Conservation (phyloP, 2,888 invertebrate genomes). For the Trichogramma evanescens region DNA sequence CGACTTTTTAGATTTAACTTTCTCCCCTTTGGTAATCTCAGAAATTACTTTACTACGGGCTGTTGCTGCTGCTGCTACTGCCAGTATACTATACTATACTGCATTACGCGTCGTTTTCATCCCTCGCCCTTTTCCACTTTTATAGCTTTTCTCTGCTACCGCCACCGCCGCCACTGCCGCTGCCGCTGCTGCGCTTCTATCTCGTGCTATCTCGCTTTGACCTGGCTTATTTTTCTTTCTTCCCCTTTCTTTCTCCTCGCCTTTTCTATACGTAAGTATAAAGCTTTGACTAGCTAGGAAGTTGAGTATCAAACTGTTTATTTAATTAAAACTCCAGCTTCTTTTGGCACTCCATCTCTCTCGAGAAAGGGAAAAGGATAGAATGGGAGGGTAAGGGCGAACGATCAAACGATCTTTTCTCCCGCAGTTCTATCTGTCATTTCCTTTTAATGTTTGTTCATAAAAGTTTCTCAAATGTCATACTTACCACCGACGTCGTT, state of each 20-base stretch:
- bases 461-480: slow-evolving; percentile 1
- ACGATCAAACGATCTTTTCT: too few species aligned
- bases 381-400: too few species aligned
- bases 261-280: not conserved
- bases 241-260: not conserved
- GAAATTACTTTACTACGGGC: slow-evolving; percentile 16
- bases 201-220: not conserved
- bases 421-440: too few species aligned
- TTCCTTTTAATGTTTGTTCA: not conserved
- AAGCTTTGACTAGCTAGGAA: not conserved
- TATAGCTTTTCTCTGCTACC: too few species aligned
- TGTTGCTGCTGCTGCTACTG: not conserved
- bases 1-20: slow-evolving; percentile 7
- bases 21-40: slow-evolving; percentile 14
- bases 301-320: slow-evolving; percentile 12
- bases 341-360: not conserved
- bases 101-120: too few species aligned
- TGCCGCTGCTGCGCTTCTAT: not conserved
- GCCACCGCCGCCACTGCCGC: not conserved
- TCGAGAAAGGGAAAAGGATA: too few species aligned
- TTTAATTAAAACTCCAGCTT: slow-evolving; percentile 16
- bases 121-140: too few species aligned
- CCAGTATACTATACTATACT: not conserved
- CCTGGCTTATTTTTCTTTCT: not conserved
- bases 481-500: not conserved